A percentile compares a stretch with the other conserved stretches of the same genome.
Evolutionary conservation across 2,888 invertebrate species (phyloP).

Genomic region (Amphipoea lucens): DNA sequence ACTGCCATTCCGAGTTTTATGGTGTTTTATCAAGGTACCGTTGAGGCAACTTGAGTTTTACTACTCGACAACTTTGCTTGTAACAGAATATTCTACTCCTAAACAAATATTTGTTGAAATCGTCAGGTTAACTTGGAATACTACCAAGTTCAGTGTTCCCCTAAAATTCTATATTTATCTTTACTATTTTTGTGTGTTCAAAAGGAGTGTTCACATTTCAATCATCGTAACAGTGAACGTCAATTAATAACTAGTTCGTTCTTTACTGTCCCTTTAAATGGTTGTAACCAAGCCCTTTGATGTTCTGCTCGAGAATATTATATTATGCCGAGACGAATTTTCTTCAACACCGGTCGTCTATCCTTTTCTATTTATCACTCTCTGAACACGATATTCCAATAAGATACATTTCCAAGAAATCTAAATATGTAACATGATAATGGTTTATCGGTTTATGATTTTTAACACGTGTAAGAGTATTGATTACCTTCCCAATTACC

Average conservation of each 20-base stretch:
- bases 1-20: constrained; percentile 79
- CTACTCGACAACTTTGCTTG: constrained; percentile 65
- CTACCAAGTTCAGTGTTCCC: constrained; percentile 64
- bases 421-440: not conserved
- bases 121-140: constrained; percentile 42
- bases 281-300: constrained; percentile 76
- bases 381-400: constrained; percentile 64
- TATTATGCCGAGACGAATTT: constrained; percentile 70
- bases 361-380: constrained; percentile 68
- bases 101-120: constrained; percentile 53
- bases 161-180: constrained; percentile 67
- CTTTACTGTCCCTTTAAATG: constrained; percentile 69
- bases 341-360: constrained; percentile 65
- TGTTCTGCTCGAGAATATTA: constrained; percentile 74
- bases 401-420: constrained; percentile 10
- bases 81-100: constrained; percentile 48
- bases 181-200: constrained; percentile 70
- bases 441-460: constrained; percentile 19
- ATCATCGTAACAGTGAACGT: constrained; percentile 76
- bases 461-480: constrained; percentile 22
- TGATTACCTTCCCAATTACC: constrained; percentile 8
- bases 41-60: constrained; percentile 79
- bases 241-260: constrained; percentile 77
- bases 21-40: constrained; percentile 84
- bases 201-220: constrained; percentile 79